These are phyloP conservation scores for Neoscelio sp. DNA, from an alignment of 2,888 invertebrate species.

Conservation along the genomic window DNA sequence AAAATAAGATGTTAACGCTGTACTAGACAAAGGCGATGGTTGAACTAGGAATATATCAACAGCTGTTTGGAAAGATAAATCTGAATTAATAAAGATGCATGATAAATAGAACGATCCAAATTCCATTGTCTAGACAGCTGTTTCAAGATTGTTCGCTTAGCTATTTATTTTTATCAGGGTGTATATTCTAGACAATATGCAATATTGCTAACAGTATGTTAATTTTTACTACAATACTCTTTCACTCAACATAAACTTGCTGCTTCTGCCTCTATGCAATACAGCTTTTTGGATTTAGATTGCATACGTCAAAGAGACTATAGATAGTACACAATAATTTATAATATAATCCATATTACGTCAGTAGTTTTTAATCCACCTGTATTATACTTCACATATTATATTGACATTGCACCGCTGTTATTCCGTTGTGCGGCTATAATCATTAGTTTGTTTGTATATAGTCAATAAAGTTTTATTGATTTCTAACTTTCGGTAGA, in stretches of 20 bases:
- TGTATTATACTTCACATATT: slow-evolving; percentile 26
- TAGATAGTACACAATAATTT: slow-evolving; percentile 27
- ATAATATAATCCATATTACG: slow-evolving; percentile 13
- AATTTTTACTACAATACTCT: too few species aligned
- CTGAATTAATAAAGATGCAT: too few species aligned
- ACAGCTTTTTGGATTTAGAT: slow-evolving; percentile 2
- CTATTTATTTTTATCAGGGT: too few species aligned
- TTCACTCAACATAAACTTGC: background rate
- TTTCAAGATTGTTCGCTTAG: too few species aligned
- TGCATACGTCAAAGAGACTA: background rate
- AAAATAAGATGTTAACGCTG: too few species aligned
- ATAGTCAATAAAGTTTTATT: slow-evolving; percentile 16
- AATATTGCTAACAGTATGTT: too few species aligned
- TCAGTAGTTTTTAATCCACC: slow-evolving; percentile 37
- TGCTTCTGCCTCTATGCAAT: background rate
- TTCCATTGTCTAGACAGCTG: too few species aligned
- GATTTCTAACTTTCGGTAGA: slow-evolving; percentile 25
- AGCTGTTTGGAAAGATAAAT: too few species aligned
- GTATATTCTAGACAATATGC: too few species aligned
- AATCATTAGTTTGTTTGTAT: slow-evolving; percentile 25
- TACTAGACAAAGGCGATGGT: too few species aligned
- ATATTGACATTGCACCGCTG: slow-evolving; percentile 33
- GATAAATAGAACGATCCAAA: too few species aligned
- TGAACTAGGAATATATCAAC: too few species aligned
- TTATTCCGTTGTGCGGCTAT: slow-evolving; percentile 23